These are phyloP conservation scores for Sorex maritimensis DNA, from an alignment of 2,797 vertebrate genomes.

Conservation along the genomic window DNA sequence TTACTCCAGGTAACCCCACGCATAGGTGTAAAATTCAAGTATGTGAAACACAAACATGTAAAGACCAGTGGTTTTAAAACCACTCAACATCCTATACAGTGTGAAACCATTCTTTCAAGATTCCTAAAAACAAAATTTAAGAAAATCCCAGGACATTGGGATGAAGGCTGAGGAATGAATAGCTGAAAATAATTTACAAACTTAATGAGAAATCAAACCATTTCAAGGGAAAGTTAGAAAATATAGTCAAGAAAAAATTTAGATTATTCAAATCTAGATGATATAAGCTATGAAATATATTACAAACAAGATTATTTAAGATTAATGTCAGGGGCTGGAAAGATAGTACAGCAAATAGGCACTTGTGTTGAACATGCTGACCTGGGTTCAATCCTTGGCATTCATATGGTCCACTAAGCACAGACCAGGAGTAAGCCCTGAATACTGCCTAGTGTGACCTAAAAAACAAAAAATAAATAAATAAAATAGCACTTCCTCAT, in stretches of 20 bases:
- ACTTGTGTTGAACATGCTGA: too few species aligned
- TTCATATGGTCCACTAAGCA: too few species aligned
- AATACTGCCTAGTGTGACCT: too few species aligned
- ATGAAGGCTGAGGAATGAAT: not conserved
- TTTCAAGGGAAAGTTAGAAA: slow-evolving; percentile 2
- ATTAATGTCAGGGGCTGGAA: too few species aligned
- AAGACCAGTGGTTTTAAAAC: not conserved
- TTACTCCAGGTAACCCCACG: not conserved
- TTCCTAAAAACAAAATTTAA: slow-evolving; percentile 10
- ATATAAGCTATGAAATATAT: not conserved
- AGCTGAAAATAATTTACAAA: slow-evolving; percentile 48
- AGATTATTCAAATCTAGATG: slow-evolving; percentile 16
- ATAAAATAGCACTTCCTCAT: not conserved
- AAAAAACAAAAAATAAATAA: not conserved
- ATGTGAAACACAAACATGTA: not conserved
- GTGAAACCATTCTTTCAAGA: not conserved
- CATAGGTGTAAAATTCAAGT: not conserved
- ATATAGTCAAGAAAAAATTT: slow-evolving; percentile 37
- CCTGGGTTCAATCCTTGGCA: too few species aligned
- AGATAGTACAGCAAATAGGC: too few species aligned
- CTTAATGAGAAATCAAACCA: slow-evolving; percentile 47
- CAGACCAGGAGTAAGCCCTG: too few species aligned
- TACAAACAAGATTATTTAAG: slow-evolving; percentile 49
- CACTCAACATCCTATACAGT: not conserved
- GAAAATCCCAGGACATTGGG: not conserved